These are phyloP conservation scores for Tenodera sinensis DNA, from an alignment of 2,888 invertebrate genomes.

Conservation along the genomic window DNA sequence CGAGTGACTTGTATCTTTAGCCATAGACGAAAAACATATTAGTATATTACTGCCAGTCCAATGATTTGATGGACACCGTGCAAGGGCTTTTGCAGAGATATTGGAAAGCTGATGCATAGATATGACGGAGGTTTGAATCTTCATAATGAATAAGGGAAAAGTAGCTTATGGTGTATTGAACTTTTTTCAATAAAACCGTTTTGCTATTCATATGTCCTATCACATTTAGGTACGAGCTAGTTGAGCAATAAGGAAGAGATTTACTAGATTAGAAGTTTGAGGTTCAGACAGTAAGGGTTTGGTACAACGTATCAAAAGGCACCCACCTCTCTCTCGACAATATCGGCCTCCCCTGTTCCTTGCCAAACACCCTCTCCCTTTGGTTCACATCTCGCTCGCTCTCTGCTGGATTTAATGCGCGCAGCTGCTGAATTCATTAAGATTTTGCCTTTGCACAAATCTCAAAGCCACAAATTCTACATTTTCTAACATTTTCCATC, in stretches of 20 bases:
- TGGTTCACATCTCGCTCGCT: background rate
- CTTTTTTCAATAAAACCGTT: too few relatives aligned
- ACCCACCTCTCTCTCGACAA: background rate
- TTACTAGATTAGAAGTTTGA: background rate
- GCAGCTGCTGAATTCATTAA: constrained; percentile 20
- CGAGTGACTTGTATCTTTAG: too few relatives aligned
- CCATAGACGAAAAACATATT: too few relatives aligned
- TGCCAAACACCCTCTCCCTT: background rate
- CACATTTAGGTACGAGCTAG: background rate
- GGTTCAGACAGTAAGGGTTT: background rate
- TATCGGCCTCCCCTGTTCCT: background rate
- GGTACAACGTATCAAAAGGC: background rate
- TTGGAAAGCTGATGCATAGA: too few relatives aligned
- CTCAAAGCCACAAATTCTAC: constrained; percentile 16
- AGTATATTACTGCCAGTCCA: too few relatives aligned
- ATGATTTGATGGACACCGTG: too few relatives aligned
- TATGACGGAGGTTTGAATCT: too few relatives aligned
- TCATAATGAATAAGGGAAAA: too few relatives aligned
- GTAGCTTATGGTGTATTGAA: too few relatives aligned
- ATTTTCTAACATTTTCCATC: constrained; percentile 12
- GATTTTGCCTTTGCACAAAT: constrained; percentile 10
- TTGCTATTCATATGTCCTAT: too few relatives aligned
- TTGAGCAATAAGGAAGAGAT: background rate
- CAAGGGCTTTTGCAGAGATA: too few relatives aligned
- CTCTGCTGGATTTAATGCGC: constrained; percentile 11